Conservation (phyloP, 2,797 vertebrate genomes). For the Micrastur ruficollis region DNA sequence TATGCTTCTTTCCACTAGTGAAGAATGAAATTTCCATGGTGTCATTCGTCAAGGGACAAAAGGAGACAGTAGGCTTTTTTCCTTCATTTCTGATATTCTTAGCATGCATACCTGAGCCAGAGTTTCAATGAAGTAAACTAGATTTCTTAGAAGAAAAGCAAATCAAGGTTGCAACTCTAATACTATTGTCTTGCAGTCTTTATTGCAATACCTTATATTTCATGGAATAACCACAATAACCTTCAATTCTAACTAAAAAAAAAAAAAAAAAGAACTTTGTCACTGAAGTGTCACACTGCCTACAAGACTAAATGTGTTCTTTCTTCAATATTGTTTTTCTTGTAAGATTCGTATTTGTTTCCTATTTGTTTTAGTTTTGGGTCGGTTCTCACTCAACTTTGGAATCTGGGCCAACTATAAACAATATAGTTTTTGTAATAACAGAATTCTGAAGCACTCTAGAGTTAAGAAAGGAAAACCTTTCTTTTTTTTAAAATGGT, state of each 20-base stretch:
- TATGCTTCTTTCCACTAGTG: background rate
- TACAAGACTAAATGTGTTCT: background rate
- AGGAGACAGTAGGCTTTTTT: background rate
- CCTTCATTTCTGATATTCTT: background rate
- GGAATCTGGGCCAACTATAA: background rate
- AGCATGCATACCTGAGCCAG: background rate
- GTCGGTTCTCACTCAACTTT: background rate
- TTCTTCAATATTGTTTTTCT: background rate
- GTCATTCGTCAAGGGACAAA: background rate
- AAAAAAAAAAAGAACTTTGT: background rate
- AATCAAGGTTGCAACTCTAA: background rate
- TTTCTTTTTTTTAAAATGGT: too few species aligned
- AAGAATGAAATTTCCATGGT: background rate
- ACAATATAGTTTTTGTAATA: background rate
- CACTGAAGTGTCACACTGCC: background rate
- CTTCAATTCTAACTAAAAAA: background rate
- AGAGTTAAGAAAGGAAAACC: background rate
- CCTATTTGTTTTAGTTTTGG: background rate
- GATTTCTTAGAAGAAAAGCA: background rate
- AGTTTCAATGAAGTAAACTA: background rate
- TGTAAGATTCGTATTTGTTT: background rate
- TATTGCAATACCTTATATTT: background rate
- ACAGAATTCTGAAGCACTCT: background rate
- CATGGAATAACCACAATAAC: background rate
- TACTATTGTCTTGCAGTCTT: background rate